Conservation (phyloP, 2,888 invertebrate genomes). For the Drosophila kambysellisi region DNA sequence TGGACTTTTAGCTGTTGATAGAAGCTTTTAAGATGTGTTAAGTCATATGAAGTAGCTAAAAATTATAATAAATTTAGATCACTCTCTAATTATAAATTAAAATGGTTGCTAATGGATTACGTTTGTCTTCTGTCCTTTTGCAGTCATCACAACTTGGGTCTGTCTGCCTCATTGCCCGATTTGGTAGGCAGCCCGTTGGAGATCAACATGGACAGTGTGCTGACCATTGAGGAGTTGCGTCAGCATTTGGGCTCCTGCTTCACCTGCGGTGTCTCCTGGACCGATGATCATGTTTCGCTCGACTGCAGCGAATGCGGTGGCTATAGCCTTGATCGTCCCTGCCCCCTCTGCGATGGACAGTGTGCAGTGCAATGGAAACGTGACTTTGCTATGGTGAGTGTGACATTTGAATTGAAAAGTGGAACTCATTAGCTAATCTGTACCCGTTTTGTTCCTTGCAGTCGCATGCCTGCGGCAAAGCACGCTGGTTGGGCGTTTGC, state of each 20-base stretch:
- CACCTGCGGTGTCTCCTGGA: conserved; percentile 93
- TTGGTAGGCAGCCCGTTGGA: conserved; percentile 84
- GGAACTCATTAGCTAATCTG: conserved; percentile 2
- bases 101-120: conserved; percentile 24
- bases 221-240: conserved; percentile 90
- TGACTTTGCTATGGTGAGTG: conserved; percentile 90
- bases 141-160: conserved; percentile 84
- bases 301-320: conserved; percentile 93
- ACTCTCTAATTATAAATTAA: neutral
- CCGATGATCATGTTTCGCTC: conserved; percentile 90
- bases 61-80: neutral
- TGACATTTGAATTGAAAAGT: neutral
- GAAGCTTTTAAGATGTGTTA: neutral
- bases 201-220: conserved; percentile 85
- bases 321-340: conserved; percentile 91
- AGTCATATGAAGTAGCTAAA: neutral
- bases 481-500: conserved; percentile 90
- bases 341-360: conserved; percentile 90
- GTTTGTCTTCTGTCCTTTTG: conserved; percentile 45
- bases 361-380: conserved; percentile 91
- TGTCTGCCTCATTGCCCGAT: conserved; percentile 85
- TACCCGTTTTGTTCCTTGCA: conserved; percentile 83
- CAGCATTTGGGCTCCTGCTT: conserved; percentile 91
- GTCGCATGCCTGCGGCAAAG: conserved; percentile 90
- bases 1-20: neutral